A percentile compares a stretch with the other conserved stretches of the same genome.
phyloP scores from a whole-genome alignment of 2,888 invertebrate genomes.

The Drosophila anomelani region DNA sequence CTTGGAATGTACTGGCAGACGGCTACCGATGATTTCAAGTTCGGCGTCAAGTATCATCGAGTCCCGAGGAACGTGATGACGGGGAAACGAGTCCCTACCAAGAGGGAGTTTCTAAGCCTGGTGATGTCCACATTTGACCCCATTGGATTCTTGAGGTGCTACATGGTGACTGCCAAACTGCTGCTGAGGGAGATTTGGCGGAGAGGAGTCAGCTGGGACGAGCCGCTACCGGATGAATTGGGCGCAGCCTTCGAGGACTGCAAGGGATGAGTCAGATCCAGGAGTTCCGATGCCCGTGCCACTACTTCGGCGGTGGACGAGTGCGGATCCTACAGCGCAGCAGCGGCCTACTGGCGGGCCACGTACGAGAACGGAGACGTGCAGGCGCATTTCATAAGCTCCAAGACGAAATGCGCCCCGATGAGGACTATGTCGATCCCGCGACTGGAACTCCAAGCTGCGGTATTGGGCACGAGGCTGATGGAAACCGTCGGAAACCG shows the following conservation, averaged over 20 bases:
- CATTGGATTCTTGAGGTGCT: too few relatives aligned
- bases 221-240: too few relatives aligned
- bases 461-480: constrained; percentile 14
- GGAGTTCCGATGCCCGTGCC: not conserved
- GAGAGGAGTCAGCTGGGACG: too few relatives aligned
- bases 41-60: not conserved
- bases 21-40: not conserved
- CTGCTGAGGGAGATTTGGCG: too few relatives aligned
- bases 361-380: not conserved
- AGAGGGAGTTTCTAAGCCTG: too few relatives aligned
- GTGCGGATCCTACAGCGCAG: not conserved
- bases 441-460: constrained; percentile 22
- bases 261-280: not conserved
- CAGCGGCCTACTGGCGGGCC: too few relatives aligned
- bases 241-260: too few relatives aligned
- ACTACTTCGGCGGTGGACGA: not conserved
- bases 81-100: too few relatives aligned
- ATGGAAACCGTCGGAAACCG: constrained; percentile 5
- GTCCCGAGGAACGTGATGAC: too few relatives aligned
- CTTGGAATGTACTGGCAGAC: not conserved
- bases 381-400: not conserved
- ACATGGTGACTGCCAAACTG: too few relatives aligned
- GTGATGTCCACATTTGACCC: too few relatives aligned
- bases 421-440: constrained; percentile 22
- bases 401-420: constrained; percentile 20